A percentile compares a stretch with the other conserved stretches of the same genome.
Conservation (phyloP, 2,797 vertebrate genomes). For the Manis pentadactyla region DNA sequence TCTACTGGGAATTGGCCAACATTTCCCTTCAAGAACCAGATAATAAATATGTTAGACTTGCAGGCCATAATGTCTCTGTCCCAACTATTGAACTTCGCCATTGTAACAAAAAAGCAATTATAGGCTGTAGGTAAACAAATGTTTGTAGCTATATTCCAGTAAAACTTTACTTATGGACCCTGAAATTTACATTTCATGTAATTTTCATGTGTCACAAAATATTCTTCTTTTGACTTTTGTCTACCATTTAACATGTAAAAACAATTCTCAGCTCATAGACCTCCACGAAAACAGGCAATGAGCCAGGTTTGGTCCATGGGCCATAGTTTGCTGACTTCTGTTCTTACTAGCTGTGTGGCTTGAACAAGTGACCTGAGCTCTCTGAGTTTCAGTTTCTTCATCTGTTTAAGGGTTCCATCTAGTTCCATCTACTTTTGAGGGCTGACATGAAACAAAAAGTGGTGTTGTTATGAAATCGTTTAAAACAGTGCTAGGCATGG, state of each 20-base stretch:
- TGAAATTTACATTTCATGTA: background rate
- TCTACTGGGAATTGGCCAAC: background rate
- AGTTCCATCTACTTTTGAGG: background rate
- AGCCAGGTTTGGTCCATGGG: background rate
- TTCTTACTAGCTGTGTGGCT: background rate
- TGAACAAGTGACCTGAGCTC: background rate
- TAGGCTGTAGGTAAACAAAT: background rate
- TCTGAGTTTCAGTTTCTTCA: background rate
- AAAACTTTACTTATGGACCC: background rate
- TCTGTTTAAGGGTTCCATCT: background rate
- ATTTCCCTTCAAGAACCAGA: background rate
- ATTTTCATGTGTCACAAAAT: background rate
- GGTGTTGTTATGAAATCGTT: background rate
- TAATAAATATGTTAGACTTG: constrained; percentile 8
- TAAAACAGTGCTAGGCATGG: background rate
- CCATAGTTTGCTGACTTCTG: background rate
- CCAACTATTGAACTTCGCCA: background rate
- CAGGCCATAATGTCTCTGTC: background rate
- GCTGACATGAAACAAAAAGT: background rate
- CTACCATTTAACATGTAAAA: constrained; percentile 38
- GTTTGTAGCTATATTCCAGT: background rate
- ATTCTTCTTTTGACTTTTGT: background rate
- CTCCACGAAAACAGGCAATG: background rate
- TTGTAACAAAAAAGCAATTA: background rate
- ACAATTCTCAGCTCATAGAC: background rate